A percentile compares a stretch with the other conserved stretches of the same genome.
phyloP scores from a whole-genome alignment of 2,888 invertebrate species.

The Drosophila melanocephala region DNA sequence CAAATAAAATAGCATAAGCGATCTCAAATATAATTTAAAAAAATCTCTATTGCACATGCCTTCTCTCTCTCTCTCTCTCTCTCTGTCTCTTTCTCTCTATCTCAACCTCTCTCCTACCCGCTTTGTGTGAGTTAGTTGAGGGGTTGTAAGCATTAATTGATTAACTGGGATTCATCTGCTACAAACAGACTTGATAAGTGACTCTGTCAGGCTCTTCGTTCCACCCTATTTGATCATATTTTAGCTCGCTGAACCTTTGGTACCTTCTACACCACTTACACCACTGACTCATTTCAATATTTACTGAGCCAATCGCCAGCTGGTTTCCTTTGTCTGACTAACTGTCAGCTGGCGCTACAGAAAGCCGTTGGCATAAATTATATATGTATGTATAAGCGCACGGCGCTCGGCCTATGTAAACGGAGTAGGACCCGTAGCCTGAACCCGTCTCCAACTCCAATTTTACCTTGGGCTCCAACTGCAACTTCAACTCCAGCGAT shows the following conservation, averaged over 20 bases:
- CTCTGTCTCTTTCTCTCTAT: not conserved
- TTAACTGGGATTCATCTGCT: constrained; percentile 21
- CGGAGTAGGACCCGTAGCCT: constrained; percentile 41
- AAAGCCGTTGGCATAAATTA: constrained; percentile 70
- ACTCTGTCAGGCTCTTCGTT: constrained; percentile 22
- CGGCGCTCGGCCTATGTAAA: constrained; percentile 61
- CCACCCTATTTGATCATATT: constrained; percentile 13
- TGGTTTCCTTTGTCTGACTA: constrained; percentile 47
- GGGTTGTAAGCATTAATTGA: constrained; percentile 29
- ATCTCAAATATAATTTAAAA: not conserved
- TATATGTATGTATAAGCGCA: constrained; percentile 30
- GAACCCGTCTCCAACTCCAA: constrained; percentile 4
- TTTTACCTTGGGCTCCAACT: constrained; percentile 13
- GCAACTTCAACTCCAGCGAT: constrained; percentile 63
- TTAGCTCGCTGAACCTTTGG: constrained; percentile 11
- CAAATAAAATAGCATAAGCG: not conserved
- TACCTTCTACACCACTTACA: constrained; percentile 15
- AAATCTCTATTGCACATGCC: not conserved
- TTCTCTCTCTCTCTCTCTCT: not conserved
- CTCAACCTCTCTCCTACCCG: not conserved
- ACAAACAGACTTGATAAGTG: constrained; percentile 13
- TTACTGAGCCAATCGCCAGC: constrained; percentile 48
- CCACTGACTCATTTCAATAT: constrained; percentile 46
- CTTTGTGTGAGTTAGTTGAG: not conserved
- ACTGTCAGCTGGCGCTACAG: constrained; percentile 76